Percentiles rank a stretch among this genome's conserved stretches.
Evolutionary conservation across 2,797 vertebrate genomes (phyloP).

Genomic region (Melopsittacus undulatus): DNA sequence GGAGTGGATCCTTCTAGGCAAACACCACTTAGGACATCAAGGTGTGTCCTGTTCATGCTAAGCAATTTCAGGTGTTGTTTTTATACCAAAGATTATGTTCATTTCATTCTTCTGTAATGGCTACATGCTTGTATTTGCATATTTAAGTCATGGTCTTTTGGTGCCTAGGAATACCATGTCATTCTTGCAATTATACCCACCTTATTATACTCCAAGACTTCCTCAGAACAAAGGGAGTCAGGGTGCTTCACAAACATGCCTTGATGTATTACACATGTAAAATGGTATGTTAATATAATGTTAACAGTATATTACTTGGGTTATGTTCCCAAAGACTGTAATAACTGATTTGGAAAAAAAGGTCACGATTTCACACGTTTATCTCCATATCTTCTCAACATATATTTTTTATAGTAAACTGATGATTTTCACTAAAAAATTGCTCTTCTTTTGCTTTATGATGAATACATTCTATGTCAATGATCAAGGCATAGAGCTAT

Average conservation of each 20-base stretch:
- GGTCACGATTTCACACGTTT: not conserved
- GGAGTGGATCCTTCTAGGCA: not conserved
- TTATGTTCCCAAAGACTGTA: not conserved
- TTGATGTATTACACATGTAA: not conserved
- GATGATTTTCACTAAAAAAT: not conserved
- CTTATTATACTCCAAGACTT: not conserved
- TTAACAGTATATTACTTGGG: not conserved
- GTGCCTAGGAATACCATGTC: not conserved
- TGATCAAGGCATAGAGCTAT: not conserved
- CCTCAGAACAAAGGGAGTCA: not conserved
- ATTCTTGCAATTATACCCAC: not conserved
- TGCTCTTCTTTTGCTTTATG: not conserved
- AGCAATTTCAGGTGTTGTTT: not conserved
- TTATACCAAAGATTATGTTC: not conserved
- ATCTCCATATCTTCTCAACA: not conserved
- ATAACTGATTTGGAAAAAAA: not conserved
- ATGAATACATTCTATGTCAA: not conserved
- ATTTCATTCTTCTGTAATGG: conserved; percentile 18
- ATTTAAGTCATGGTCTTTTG: not conserved
- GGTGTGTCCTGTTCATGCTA: not conserved
- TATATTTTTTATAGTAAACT: not conserved
- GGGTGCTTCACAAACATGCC: not conserved
- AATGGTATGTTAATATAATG: conserved; percentile 4
- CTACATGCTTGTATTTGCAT: not conserved
- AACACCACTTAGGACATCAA: not conserved